phyloP scores from a whole-genome alignment of 2,888 invertebrate genomes.

The Hemaris fuciformis region DNA sequence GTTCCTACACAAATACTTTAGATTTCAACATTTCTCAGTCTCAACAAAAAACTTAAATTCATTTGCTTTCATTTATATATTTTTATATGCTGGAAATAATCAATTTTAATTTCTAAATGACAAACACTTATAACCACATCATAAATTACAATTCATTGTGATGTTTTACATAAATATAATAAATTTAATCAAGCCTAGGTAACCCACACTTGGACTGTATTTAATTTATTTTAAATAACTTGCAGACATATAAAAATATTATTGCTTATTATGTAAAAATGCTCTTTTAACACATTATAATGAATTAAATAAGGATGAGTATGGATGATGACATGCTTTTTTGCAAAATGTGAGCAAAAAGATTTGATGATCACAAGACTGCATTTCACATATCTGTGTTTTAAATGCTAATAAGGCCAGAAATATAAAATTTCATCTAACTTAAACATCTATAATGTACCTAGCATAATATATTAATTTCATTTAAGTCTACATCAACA shows the following conservation, averaged over 20 bases:
- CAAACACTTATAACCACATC: neutral
- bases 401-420: constrained; percentile 10
- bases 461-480: constrained; percentile 8
- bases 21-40: too few relatives aligned
- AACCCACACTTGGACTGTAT: neutral
- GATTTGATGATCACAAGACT: neutral
- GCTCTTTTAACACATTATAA: neutral
- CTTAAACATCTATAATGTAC: constrained; percentile 1
- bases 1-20: too few relatives aligned
- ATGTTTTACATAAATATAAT: neutral
- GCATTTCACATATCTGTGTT: neutral
- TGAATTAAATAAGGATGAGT: neutral
- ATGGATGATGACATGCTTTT: neutral
- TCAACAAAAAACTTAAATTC: too few relatives aligned
- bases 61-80: too few relatives aligned
- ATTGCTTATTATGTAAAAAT: constrained; percentile 3
- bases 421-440: constrained; percentile 5
- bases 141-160: neutral
- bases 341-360: neutral
- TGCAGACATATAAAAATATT: constrained; percentile 8
- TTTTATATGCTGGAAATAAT: too few relatives aligned
- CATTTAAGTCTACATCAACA: neutral
- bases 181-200: neutral
- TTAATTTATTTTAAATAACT: neutral
- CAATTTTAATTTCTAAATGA: neutral